These are phyloP conservation scores for Prolemur simus DNA, from an alignment of 2,113 vertebrate genomes.

Conservation along the genomic window DNA sequence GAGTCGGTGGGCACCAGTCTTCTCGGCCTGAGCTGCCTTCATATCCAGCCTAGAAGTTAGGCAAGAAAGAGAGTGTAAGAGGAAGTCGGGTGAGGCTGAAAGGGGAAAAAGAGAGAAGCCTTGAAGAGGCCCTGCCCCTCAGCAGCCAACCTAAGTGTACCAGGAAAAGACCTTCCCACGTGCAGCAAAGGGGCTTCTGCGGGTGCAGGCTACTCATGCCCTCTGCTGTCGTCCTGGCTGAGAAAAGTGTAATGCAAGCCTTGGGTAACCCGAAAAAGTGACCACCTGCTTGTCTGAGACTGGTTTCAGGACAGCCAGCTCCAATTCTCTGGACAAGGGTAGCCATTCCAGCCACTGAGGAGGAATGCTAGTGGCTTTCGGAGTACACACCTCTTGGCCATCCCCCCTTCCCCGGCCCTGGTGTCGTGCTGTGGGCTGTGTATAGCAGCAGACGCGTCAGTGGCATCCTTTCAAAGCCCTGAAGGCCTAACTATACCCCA, in stretches of 20 bases:
- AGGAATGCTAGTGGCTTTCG: not conserved
- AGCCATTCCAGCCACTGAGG: not conserved
- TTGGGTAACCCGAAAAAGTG: not conserved
- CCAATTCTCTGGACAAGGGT: not conserved
- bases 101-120: not conserved
- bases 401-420: not conserved
- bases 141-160: not conserved
- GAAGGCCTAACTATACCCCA: not conserved
- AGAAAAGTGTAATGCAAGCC: not conserved
- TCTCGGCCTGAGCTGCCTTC: not conserved
- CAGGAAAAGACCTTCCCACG: not conserved
- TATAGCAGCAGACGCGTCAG: not conserved
- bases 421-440: not conserved
- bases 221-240: not conserved
- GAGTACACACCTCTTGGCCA: not conserved
- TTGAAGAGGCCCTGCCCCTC: not conserved
- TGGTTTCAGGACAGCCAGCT: not conserved
- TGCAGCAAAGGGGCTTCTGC: not conserved
- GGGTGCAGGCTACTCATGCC: not conserved
- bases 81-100: not conserved
- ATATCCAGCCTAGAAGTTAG: not conserved
- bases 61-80: not conserved
- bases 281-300: not conserved
- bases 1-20: not conserved
- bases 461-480: not conserved